phyloP scores from a whole-genome alignment of 1,140 invertebrate species.

The Eumaeus atala region DNA sequence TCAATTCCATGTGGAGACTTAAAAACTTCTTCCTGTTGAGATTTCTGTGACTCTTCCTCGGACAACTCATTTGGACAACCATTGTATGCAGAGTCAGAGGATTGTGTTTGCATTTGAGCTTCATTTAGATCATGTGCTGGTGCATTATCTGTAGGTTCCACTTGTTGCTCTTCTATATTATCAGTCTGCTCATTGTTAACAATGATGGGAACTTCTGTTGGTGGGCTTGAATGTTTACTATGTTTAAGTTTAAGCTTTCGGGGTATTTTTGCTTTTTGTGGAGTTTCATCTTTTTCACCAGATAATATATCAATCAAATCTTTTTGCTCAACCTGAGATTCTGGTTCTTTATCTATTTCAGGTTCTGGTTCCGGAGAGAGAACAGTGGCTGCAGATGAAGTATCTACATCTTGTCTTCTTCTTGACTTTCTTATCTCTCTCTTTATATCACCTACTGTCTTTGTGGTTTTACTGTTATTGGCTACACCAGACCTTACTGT shows the following conservation, averaged over 20 bases:
- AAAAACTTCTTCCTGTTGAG: conserved; percentile 55
- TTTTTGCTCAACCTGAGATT: conserved; percentile 46
- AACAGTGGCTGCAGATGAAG: conserved; percentile 25
- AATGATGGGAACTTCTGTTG: conserved; percentile 20
- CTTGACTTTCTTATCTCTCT: conserved; percentile 52
- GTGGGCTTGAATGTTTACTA: conserved; percentile 38
- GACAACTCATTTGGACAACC: conserved; percentile 61
- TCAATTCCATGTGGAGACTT: conserved; percentile 61
- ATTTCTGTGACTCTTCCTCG: conserved; percentile 56
- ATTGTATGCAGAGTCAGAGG: conserved; percentile 62
- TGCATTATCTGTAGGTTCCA: conserved; percentile 18
- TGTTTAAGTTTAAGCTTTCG: conserved; percentile 58
- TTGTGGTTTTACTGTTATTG: conserved; percentile 43
- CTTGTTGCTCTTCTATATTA: conserved; percentile 13
- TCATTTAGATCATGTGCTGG: conserved; percentile 34
- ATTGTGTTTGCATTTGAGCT: conserved; percentile 47
- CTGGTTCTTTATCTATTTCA: conserved; percentile 35
- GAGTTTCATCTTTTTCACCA: conserved; percentile 33
- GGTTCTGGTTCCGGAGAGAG: conserved; percentile 27
- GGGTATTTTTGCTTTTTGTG: conserved; percentile 42
- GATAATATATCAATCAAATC: conserved; percentile 56
- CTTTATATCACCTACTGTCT: conserved; percentile 58
- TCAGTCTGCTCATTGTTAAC: conserved; percentile 22
- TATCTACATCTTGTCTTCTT: conserved; percentile 42
- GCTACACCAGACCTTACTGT: conserved; percentile 36